Percentiles rank a stretch among this genome's conserved stretches.
These are phyloP conservation scores for Oligia strigilis DNA, from an alignment of 2,888 invertebrate genomes.

Conservation along the genomic window DNA sequence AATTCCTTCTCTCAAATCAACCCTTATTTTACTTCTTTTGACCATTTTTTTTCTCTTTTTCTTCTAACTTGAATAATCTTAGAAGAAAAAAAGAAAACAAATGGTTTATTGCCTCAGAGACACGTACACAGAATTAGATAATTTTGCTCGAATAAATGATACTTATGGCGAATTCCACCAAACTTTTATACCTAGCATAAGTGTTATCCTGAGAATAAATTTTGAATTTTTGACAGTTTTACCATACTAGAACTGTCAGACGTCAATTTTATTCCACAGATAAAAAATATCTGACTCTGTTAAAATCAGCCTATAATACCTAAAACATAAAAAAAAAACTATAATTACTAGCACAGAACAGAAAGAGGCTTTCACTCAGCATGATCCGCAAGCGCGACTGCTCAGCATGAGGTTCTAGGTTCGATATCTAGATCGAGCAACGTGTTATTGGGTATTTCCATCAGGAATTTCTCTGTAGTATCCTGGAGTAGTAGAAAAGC, in stretches of 20 bases:
- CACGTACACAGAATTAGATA: too few relatives aligned
- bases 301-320: not conserved
- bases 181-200: too few relatives aligned
- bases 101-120: not conserved
- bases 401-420: too few relatives aligned
- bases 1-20: not conserved
- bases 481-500: not conserved
- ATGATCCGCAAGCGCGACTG: too few relatives aligned
- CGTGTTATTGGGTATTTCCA: not conserved
- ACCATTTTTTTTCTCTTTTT: too few relatives aligned
- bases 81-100: not conserved
- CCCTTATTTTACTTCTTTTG: not conserved
- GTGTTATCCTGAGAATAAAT: too few relatives aligned
- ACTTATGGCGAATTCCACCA: too few relatives aligned
- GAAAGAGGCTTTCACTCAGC: not conserved
- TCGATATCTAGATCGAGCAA: not conserved
- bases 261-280: too few relatives aligned
- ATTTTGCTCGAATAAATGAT: too few relatives aligned
- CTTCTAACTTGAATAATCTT: not conserved
- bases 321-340: not conserved
- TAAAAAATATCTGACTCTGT: too few relatives aligned
- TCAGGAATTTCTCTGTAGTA: not conserved
- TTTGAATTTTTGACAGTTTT: too few relatives aligned
- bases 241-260: too few relatives aligned
- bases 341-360: not conserved